Conservation (phyloP, 2,797 vertebrate species). For the Fringilla coelebs region DNA sequence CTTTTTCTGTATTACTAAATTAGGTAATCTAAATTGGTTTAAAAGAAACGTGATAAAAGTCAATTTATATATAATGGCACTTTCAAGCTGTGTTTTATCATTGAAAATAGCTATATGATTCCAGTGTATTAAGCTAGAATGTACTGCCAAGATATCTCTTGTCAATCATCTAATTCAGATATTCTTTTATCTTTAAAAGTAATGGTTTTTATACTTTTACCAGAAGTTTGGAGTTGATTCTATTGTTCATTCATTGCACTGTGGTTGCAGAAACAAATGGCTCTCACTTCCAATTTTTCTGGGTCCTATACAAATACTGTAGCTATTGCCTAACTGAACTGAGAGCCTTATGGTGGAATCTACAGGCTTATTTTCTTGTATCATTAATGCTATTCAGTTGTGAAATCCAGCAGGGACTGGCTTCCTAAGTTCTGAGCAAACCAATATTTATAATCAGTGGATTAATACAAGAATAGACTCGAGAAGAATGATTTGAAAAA, state of each 20-base stretch:
- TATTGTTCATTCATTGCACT: neutral
- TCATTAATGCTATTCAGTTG: neutral
- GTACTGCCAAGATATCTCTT: neutral
- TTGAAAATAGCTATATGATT: neutral
- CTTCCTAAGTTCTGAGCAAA: neutral
- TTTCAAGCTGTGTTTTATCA: neutral
- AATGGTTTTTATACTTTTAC: accelerated
- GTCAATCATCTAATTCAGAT: neutral
- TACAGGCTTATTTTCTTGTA: neutral
- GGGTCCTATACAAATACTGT: neutral
- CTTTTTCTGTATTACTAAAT: neutral
- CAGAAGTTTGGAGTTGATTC: neutral
- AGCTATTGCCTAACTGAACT: neutral
- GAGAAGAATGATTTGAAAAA: neutral
- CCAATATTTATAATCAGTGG: neutral
- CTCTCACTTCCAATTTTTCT: neutral
- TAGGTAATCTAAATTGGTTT: neutral
- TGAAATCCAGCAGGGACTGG: neutral
- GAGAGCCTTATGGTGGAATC: neutral
- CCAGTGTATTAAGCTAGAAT: neutral
- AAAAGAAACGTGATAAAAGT: neutral
- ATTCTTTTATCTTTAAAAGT: neutral
- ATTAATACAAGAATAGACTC: neutral
- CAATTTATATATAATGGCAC: neutral
- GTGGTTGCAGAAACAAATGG: neutral